phyloP scores from a whole-genome alignment of 1,140 invertebrate species.

The Drosophila quadrilineata region DNA sequence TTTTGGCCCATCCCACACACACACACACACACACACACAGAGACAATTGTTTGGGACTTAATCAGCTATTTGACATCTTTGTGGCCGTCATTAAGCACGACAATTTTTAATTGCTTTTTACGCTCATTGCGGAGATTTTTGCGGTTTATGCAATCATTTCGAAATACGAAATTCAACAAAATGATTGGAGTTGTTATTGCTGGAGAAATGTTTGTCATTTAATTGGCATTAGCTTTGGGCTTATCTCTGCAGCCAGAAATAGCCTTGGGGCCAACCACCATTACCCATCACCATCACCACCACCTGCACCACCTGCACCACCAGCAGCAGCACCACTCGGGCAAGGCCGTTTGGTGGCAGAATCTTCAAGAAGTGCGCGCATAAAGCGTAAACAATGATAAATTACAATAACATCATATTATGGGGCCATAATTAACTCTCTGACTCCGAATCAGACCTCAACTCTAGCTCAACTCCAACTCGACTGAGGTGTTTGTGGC shows the following conservation, averaged over 20 bases:
- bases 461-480: no score
- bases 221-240: constrained; percentile 52
- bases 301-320: background rate
- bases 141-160: constrained; percentile 51
- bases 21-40: constrained; percentile 33
- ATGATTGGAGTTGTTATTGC: constrained; percentile 29
- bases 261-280: background rate
- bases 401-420: constrained; percentile 63
- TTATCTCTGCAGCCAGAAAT: constrained; percentile 28
- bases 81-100: constrained; percentile 40
- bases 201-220: constrained; percentile 59
- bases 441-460: constrained; percentile 6
- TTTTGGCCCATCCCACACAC: constrained; percentile 36
- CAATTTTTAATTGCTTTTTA: constrained; percentile 68
- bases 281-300: background rate
- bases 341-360: constrained; percentile 33
- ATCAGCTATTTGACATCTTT: constrained; percentile 66
- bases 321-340: no score
- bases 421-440: constrained; percentile 57
- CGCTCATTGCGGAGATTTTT: constrained; percentile 45
- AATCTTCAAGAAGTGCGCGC: constrained; percentile 62
- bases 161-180: background rate
- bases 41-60: constrained; percentile 35
- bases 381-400: constrained; percentile 72
- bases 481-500: no score